A percentile compares a stretch with the other conserved stretches of the same genome.
phyloP scores from a whole-genome alignment of 1,140 invertebrate genomes.

The Oryctes rhinoceros region DNA sequence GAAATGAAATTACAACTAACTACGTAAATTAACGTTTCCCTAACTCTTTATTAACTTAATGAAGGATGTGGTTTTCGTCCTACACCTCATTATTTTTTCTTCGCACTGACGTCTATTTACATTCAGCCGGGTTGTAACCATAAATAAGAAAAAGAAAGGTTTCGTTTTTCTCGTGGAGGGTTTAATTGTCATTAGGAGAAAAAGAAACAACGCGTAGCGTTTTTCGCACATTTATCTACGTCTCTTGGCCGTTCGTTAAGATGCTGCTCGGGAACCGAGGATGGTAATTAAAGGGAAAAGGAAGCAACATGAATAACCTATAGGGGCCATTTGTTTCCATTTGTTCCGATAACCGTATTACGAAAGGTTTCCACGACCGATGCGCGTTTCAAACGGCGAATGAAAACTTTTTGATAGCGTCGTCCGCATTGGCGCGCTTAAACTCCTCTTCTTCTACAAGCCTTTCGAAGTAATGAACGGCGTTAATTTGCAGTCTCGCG shows the following conservation, averaged over 20 bases:
- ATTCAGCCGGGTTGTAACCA: not conserved
- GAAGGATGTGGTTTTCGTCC: not conserved
- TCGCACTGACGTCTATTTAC: not conserved
- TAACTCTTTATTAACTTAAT: not conserved
- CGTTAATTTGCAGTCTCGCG: not conserved
- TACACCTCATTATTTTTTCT: constrained; percentile 9
- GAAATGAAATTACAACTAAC: not conserved
- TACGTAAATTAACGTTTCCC: constrained; percentile 2
- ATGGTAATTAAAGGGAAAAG: constrained; percentile 5
- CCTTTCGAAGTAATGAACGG: not conserved
- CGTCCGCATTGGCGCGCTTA: not conserved
- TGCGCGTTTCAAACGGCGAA: not conserved
- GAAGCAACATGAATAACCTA: not conserved
- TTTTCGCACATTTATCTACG: constrained; percentile 7
- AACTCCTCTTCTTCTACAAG: not conserved
- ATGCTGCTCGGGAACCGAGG: constrained; percentile 16
- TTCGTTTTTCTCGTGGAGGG: not conserved
- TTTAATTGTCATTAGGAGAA: constrained; percentile 10
- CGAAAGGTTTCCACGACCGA: not conserved
- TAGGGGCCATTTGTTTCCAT: not conserved
- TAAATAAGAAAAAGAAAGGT: not conserved
- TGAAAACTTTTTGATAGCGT: not conserved
- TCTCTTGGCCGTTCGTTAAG: constrained; percentile 3
- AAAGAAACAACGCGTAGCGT: not conserved
- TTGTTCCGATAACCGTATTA: not conserved